These are phyloP conservation scores for Anorthoa munda DNA, from an alignment of 2,888 invertebrate species.

Conservation along the genomic window DNA sequence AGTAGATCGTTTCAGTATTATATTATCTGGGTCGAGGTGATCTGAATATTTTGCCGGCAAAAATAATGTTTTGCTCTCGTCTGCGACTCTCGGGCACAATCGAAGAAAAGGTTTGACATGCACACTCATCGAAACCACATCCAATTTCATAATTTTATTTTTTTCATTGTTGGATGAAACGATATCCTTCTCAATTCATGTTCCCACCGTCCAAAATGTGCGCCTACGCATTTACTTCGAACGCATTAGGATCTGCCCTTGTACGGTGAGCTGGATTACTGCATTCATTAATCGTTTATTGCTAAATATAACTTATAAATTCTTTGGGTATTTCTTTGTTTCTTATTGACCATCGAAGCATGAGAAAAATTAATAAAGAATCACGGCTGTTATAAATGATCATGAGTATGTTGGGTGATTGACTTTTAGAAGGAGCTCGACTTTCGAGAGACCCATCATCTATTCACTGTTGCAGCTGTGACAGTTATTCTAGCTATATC, in stretches of 20 bases:
- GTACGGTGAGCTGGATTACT: constrained; percentile 74
- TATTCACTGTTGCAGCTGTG: no score
- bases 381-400: not conserved
- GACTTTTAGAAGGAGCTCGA: no score
- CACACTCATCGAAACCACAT: constrained; percentile 38
- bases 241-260: constrained; percentile 77
- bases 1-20: no score
- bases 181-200: constrained; percentile 55
- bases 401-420: not conserved
- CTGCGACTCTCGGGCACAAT: no score
- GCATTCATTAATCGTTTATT: constrained; percentile 62
- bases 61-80: no score
- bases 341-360: constrained; percentile 3
- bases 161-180: constrained; percentile 21
- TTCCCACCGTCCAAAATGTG: constrained; percentile 72
- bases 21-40: no score
- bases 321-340: constrained; percentile 33
- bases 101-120: no score
- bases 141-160: constrained; percentile 28
- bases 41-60: no score
- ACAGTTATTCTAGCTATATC: no score
- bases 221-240: constrained; percentile 77
- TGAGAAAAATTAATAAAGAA: not conserved
- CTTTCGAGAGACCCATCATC: no score
- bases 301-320: not conserved